Base-by-base conservation (phyloP, 1,140 invertebrate species). In the Kradibia gibbosae region DNA sequence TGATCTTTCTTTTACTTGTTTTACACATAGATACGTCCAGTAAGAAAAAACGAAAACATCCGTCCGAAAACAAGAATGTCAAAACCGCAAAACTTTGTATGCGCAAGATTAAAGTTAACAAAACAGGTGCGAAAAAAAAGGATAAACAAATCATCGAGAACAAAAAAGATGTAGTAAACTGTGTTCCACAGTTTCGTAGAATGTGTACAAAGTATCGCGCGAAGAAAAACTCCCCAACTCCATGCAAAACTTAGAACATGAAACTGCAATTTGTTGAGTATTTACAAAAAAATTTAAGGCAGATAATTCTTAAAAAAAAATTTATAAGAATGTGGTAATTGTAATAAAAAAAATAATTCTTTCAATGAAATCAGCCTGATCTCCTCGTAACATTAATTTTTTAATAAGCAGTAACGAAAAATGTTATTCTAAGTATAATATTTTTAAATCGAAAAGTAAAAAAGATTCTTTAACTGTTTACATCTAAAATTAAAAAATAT, bases 161-260 rank as follows among this genome's bases (percentile, higher is more conserved):
- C 17, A 83, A 82, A 20, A 53, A 10, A 82, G 80, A 36, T 62
- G 73, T 50, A 1, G 1, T 4, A 0, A 57, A 31, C 11, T 13
- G 65, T 3, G 4, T 15, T 0, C 85, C 11, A 0, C 86, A 86
- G 67, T 89, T 89, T 55, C 89, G 88, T 11, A 84, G 88, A 55
- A 89, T 89, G 70, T 90, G 89, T 53, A 88, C 85, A n/a, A 90
- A 90, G 70, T 86, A 86, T 25, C 82, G 48, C 15, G 89, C 65
- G 85, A 76, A 88, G 86, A 84, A 84, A 67, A 57, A 34, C 73
- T 3, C 55, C 3, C 34, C 34, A 17, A 10, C 62, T 3, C 7
- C 34, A 8, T 67, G 34, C 7, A 57, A 57, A 57, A 13, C 17
- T 5, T 28, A 28, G n/a, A 57, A 28, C 8, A 8, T 48, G 7